Base-by-base conservation (phyloP, 2,888 invertebrate species). In the Zygothrica quintamaculata region DNA sequence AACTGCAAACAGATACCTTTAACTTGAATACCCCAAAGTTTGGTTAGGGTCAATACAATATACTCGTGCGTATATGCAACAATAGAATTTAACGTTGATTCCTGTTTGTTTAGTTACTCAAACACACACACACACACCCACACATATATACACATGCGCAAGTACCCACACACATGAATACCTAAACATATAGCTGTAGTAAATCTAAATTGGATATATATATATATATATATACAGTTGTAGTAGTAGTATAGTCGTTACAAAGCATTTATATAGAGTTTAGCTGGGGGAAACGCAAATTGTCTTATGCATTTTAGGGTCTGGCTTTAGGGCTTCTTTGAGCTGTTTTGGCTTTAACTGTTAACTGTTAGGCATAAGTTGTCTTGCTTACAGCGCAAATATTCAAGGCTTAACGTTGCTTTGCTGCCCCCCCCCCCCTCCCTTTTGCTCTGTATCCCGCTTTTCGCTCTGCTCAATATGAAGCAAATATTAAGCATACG, bases 381-480 rank as follows among this genome's bases (percentile, higher is more conserved):
- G 22, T 43, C 26, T 40, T 44, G 73, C 60, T 66, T 76, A 68
- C 68, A 44, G 65, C 37, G 65, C 75, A 81, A 86, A 86, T 87
- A 86, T 80, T 80, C 80, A 51, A 44, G 58, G 87, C 74, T 87
- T 81, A 86, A 78, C 78, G 81, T 71, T 74, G 80, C 80, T 79
- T 70, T 84, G 70, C 1, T 66, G 67, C 42, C 33, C 1, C 8
- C 29, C 29, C 1, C 9, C 29, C 29, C n/a, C 29, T 29, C 29
- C 8, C 26, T 26, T 8, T 26, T 8, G 26, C 26, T 26, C 26
- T 26, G 5, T 26, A 4, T 26, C 26, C 8, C 26, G 4, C 26
- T 26, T 8, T 26, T n/a, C 26, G 4, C 26, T 26, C 26, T 26
- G n/a, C 47, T 59, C 77, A 70, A 80, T 84, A 80, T 70, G 65